Conservation (phyloP, 1,140 invertebrate species). For the Plutomurus gul region DNA sequence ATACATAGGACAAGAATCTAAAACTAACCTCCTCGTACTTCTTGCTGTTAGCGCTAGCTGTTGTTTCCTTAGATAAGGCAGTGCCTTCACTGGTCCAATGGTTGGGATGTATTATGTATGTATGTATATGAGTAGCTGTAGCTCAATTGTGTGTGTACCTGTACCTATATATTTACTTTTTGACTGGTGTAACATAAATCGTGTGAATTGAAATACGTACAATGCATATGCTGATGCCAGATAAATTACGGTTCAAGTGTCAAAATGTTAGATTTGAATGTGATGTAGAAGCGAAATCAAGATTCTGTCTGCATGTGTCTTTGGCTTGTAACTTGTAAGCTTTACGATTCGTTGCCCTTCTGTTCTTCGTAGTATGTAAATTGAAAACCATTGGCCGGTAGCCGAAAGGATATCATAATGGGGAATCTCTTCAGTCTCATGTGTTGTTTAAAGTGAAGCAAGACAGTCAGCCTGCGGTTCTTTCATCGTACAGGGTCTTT, state of each 20-base stretch:
- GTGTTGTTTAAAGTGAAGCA: neutral
- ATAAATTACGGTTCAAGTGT: slow-evolving; percentile 7
- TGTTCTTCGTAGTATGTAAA: neutral
- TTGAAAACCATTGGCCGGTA: slow-evolving; percentile 1
- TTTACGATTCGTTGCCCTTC: slow-evolving; percentile 1
- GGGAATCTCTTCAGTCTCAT: neutral
- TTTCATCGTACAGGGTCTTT: too few relatives aligned
- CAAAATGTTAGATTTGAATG: neutral
- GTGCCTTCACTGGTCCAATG: too few relatives aligned
- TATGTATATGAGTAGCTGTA: too few relatives aligned
- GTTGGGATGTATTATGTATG: too few relatives aligned
- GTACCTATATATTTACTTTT: too few relatives aligned
- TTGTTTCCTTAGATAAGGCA: too few relatives aligned
- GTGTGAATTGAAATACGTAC: neutral
- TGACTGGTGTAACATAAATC: too few relatives aligned
- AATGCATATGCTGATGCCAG: too few relatives aligned
- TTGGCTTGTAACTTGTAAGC: neutral
- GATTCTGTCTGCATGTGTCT: slow-evolving; percentile 8
- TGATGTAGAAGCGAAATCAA: neutral
- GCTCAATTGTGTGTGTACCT: too few relatives aligned
- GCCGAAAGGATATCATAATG: neutral
- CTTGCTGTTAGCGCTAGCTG: too few relatives aligned
- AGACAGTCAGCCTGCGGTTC: neutral
- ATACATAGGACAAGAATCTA: too few relatives aligned
- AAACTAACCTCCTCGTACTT: too few relatives aligned